phyloP scores from a whole-genome alignment of 2,888 invertebrate species.

The Eurytoma adleriae region DNA sequence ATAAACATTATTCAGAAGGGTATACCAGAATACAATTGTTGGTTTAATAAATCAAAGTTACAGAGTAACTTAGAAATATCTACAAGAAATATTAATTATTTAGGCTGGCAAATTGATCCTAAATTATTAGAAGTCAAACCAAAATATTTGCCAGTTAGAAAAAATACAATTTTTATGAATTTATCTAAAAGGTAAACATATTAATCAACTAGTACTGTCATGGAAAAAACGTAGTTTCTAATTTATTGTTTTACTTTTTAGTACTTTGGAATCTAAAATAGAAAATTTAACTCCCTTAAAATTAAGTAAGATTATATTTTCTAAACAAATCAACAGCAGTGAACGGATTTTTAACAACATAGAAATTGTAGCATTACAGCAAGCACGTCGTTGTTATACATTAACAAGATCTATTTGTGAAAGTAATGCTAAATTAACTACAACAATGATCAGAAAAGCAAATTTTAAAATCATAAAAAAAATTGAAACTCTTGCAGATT shows the following conservation, averaged over 20 bases:
- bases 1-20: constrained; percentile 30
- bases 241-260: background rate
- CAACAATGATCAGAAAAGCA: background rate
- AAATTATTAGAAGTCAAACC: constrained; percentile 36
- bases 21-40: constrained; percentile 48
- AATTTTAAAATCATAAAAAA: constrained; percentile 10
- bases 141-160: background rate
- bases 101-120: constrained; percentile 43
- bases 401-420: constrained; percentile 2
- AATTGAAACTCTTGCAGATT: constrained; percentile 19
- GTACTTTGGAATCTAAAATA: constrained; percentile 11
- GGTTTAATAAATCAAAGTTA: constrained; percentile 42
- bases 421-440: background rate
- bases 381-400: constrained; percentile 45
- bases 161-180: background rate
- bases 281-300: constrained; percentile 22
- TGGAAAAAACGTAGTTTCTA: background rate
- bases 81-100: constrained; percentile 22
- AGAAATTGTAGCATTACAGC: constrained; percentile 20
- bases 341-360: constrained; percentile 30
- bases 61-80: constrained; percentile 5
- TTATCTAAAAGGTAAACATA: background rate
- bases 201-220: background rate
- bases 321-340: constrained; percentile 29
- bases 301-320: constrained; percentile 18